Conservation (phyloP, 2,113 vertebrate species). For the Tachycineta bicolor region DNA sequence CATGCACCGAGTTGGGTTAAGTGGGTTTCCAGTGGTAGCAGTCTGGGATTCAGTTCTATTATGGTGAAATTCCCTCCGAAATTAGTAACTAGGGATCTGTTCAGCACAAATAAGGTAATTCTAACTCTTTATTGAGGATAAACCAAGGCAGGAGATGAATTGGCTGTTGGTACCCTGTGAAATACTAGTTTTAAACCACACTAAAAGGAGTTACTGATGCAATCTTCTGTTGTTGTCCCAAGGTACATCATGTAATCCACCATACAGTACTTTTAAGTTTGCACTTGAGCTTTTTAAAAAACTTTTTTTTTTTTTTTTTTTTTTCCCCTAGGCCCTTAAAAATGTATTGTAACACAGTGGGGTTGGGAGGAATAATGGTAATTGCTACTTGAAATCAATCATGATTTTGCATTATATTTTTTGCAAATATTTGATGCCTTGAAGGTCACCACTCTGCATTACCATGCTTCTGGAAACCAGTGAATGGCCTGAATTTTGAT, state of each 20-base stretch:
- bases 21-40: rapidly evolving
- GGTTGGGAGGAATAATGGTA: rapidly evolving
- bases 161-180: neutral
- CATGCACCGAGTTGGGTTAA: rapidly evolving
- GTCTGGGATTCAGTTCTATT: neutral
- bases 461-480: rapidly evolving
- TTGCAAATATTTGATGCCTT: neutral
- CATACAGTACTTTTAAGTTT: neutral
- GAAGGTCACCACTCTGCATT: neutral
- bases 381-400: neutral
- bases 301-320: neutral
- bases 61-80: neutral
- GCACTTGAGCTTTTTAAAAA: neutral
- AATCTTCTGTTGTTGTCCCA: neutral
- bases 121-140: neutral
- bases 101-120: neutral
- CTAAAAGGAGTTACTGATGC: neutral
- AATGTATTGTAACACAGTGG: neutral
- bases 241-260: neutral
- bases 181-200: neutral
- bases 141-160: neutral
- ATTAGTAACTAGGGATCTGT: neutral
- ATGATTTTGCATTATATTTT: neutral
- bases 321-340: neutral
- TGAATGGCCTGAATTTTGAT: neutral